These are phyloP conservation scores for Seira ritae DNA, from an alignment of 2,888 invertebrate species.

Conservation along the genomic window DNA sequence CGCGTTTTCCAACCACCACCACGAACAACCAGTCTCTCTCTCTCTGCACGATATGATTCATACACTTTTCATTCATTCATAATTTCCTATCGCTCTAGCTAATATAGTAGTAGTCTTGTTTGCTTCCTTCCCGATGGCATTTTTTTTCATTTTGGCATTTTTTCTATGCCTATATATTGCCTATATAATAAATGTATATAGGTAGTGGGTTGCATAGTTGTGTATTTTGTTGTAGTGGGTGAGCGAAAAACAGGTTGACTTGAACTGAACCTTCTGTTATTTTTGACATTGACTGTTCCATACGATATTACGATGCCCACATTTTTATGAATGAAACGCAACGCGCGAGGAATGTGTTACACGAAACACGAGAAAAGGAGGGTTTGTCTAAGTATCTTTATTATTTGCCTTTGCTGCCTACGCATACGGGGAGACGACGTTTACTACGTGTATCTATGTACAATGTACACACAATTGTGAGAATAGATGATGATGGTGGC, in stretches of 20 bases:
- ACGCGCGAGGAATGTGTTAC: not conserved
- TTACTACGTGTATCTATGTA: no score
- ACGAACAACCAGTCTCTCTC: no score
- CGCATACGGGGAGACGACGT: not conserved
- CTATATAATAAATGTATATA: no score
- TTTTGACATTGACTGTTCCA: constrained; percentile 9
- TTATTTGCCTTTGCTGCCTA: not conserved
- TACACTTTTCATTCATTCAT: constrained; percentile 24
- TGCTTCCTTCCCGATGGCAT: constrained; percentile 5
- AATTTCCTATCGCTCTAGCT: not conserved
- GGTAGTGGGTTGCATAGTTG: no score
- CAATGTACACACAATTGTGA: constrained; percentile 12
- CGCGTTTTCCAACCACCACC: not conserved
- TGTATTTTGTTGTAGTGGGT: not conserved
- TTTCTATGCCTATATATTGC: no score
- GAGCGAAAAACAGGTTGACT: not conserved
- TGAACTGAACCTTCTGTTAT: not conserved
- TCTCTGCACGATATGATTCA: not conserved
- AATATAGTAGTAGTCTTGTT: not conserved
- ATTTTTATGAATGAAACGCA: constrained; percentile 1
- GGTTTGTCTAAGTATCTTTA: not conserved
- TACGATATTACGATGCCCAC: not conserved
- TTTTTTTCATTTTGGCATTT: not conserved
- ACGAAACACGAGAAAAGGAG: not conserved
- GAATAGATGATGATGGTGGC: constrained; percentile 18